Evolutionary conservation across 2,113 vertebrate species (phyloP).

Genomic region (Oncorhynchus clarkii): DNA sequence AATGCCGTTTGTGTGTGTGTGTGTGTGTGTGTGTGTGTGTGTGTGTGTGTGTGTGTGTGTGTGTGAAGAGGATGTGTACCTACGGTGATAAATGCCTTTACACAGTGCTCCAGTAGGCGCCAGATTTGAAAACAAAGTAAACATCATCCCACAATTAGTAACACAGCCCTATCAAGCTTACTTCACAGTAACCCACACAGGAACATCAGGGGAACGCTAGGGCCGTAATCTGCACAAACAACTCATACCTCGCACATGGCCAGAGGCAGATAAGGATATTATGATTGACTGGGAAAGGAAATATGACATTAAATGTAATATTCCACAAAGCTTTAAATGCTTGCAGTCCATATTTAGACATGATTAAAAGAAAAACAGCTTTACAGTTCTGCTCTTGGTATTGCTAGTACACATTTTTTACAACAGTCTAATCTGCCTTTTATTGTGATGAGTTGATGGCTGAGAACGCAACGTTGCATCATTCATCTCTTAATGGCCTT

Average conservation of each 20-base stretch:
- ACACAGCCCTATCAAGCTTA: constrained; percentile 3
- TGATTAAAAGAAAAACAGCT: too few species aligned
- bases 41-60: constrained; percentile 21
- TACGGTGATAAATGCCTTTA: neutral
- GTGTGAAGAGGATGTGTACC: constrained; percentile 13
- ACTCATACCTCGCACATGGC: neutral
- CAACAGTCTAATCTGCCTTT: neutral
- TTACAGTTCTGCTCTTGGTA: neutral
- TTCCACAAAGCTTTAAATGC: neutral
- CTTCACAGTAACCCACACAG: constrained; percentile 7
- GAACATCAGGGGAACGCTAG: constrained; percentile 3
- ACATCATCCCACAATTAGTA: constrained; percentile 21
- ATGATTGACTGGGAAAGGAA: neutral
- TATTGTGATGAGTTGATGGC: neutral
- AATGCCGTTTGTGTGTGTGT: neutral
- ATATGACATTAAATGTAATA: neutral
- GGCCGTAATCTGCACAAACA: neutral
- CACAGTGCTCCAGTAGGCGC: constrained; percentile 2
- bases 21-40: neutral
- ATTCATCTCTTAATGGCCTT: neutral
- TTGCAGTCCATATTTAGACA: neutral
- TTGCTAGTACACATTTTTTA: neutral
- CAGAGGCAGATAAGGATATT: neutral
- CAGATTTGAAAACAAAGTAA: constrained; percentile 35
- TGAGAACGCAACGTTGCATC: neutral